Base-by-base conservation (phyloP, 2,888 invertebrate genomes). In the Ormia ochracea region DNA sequence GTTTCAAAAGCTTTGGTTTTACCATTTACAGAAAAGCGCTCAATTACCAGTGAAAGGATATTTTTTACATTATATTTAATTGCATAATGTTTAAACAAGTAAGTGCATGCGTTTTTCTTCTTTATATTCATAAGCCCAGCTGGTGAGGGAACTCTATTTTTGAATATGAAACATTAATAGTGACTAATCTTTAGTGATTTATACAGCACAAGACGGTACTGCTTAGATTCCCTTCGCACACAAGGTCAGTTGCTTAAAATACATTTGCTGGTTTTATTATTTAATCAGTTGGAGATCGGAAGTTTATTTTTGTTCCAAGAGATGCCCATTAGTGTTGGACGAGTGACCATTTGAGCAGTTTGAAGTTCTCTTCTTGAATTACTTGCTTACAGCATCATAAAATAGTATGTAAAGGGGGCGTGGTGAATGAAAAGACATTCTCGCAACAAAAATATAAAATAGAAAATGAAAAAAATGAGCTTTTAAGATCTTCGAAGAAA, bases 81-180 rank as follows among this genome's bases (percentile, higher is more conserved):
- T 82, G 80, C 84, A 87, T 87, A 87, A 87, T 85, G 87, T 83
- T 58, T 85, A 86, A 87, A 85, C 85, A 87, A 87, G 87, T 87
- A 74, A 87, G 86, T 86, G 52, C 28, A 43, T 56, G 7, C 21
- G 43, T 33, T 31, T 50, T 56, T 7, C 7, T 43, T 65, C 31
- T 43, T 33, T 45, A 1, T 17, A n/a, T 36, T 36, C 4, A 12
- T 17, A 4, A 36, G 41, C 36, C 41, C 17, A 50, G 14, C 17
- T 61, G 28, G 45, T 45, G 61, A 63, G 19, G 63, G 54, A 73
- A 63, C 48, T 63, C 5, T 48, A 38, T 69, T 50, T 21, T 33
- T 41, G 28, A 52, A 23, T 10, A 2, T 33, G 41, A 26, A 52
- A 52, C 50, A 43, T 6, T 10, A 70, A 38, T 19, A 63, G 43